Evolutionary conservation across 2,888 invertebrate genomes (phyloP).

Genomic region (Rotaria magnacalcarata): DNA sequence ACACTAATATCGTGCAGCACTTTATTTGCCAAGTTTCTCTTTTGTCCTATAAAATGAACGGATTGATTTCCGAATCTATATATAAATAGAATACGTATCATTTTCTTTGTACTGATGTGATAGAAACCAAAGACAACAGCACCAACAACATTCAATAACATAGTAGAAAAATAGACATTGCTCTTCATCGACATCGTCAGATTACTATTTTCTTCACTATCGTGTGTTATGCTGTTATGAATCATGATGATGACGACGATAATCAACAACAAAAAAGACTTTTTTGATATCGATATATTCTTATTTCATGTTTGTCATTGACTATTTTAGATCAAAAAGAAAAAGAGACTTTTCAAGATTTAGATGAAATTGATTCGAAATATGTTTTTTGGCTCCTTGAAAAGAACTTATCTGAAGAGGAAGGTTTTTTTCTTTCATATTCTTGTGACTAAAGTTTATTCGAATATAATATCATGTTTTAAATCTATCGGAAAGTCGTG

Average conservation of each 20-base stretch:
- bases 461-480: too few relatives aligned
- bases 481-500: too few relatives aligned
- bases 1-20: neutral
- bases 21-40: neutral
- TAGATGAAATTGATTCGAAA: too few relatives aligned
- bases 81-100: neutral
- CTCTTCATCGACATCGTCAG: neutral
- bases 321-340: too few relatives aligned
- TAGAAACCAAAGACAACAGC: neutral
- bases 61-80: constrained; percentile 11
- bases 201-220: neutral
- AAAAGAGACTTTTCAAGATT: too few relatives aligned
- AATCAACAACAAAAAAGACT: neutral
- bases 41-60: constrained; percentile 18
- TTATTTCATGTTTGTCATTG: neutral
- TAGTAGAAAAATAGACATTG: neutral
- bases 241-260: neutral
- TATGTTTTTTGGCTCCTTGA: too few relatives aligned
- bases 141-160: neutral
- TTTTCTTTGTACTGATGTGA: neutral
- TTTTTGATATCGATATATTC: neutral
- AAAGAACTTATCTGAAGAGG: too few relatives aligned
- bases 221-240: neutral
- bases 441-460: too few relatives aligned
- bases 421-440: too few relatives aligned